Evolutionary conservation across 2,888 invertebrate species (phyloP).

Genomic region (Mylabris sibirica): DNA sequence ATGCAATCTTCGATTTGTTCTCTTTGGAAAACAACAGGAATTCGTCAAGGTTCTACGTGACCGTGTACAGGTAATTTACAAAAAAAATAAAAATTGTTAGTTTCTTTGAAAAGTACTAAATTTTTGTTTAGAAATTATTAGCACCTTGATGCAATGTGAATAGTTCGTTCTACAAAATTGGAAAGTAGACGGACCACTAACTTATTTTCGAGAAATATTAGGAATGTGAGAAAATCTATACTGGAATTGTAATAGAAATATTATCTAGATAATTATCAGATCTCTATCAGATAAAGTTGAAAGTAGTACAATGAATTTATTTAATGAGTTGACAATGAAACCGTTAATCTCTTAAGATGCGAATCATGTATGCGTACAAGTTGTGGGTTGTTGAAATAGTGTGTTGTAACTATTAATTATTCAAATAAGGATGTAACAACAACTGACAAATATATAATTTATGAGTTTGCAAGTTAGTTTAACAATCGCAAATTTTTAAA

Average conservation of each 20-base stretch:
- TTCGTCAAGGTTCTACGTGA: conserved; percentile 1
- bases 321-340: background rate
- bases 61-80: background rate
- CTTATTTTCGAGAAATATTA: no score
- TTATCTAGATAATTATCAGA: background rate
- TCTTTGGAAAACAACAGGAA: background rate
- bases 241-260: no score
- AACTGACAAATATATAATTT: no score
- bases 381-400: background rate
- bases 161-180: no score
- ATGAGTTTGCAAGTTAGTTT: no score
- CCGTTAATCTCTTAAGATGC: background rate
- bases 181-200: no score
- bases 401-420: no score
- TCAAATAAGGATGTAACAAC: no score
- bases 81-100: background rate
- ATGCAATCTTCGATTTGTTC: background rate
- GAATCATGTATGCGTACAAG: background rate
- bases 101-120: background rate
- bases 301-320: background rate
- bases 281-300: background rate
- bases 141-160: no score
- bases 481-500: no score
- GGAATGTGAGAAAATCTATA: no score
- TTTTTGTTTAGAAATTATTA: no score